Evolutionary conservation across 2,113 vertebrate species (phyloP).

Genomic region (Chrysemys picta): DNA sequence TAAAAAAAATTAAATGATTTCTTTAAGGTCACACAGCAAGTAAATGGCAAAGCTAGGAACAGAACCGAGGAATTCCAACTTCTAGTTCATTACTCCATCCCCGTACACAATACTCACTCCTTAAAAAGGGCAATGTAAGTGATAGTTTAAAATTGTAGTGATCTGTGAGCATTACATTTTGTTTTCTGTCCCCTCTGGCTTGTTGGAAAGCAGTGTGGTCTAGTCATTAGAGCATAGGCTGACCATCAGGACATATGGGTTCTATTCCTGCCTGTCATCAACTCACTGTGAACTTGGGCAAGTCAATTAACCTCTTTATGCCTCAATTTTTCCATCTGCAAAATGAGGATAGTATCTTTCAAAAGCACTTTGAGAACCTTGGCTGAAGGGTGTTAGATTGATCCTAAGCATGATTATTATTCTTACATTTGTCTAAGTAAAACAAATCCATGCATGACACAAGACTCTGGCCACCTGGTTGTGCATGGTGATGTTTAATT

Average conservation of each 20-base stretch:
- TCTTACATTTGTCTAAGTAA: background rate
- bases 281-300: background rate
- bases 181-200: background rate
- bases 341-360: background rate
- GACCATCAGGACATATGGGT: background rate
- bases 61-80: background rate
- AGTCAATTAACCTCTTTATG: background rate
- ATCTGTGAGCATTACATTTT: background rate
- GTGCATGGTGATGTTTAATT: background rate
- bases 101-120: background rate
- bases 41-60: background rate
- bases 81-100: background rate
- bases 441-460: background rate
- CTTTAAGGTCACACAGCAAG: background rate
- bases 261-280: conserved; percentile 8
- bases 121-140: background rate
- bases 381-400: background rate
- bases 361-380: background rate
- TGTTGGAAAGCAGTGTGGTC: background rate
- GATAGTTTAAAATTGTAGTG: background rate
- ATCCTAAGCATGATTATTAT: too few relatives aligned
- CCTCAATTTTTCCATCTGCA: background rate
- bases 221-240: background rate
- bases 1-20: background rate
- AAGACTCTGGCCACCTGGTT: background rate